Percentiles rank a stretch among this genome's conserved stretches.
These are phyloP conservation scores for Fissipunctia ypsillon DNA, from an alignment of 2,888 invertebrate species.

Conservation along the genomic window DNA sequence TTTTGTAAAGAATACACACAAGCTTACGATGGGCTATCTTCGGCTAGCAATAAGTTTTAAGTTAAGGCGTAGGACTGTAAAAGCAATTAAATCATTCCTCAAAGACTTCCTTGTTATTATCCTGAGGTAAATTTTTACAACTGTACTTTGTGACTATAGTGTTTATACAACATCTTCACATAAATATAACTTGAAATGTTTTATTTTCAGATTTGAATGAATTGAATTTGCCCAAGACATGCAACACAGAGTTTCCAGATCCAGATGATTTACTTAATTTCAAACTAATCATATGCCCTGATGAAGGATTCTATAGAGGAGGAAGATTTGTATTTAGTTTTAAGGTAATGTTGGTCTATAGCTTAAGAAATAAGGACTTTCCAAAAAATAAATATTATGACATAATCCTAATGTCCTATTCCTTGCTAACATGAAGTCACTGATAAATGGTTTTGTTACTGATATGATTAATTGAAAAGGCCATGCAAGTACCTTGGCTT, in stretches of 20 bases:
- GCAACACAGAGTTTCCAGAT: slow-evolving; percentile 98
- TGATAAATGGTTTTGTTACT: neutral
- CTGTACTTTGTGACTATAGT: slow-evolving; percentile 2
- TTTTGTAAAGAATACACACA: neutral
- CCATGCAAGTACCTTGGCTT: neutral
- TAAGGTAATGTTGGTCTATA: slow-evolving; percentile 88
- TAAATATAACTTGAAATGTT: slow-evolving; percentile 42
- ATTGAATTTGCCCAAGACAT: slow-evolving; percentile 98
- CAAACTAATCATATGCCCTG: slow-evolving; percentile 98
- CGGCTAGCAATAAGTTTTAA: neutral
- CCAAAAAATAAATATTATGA: neutral
- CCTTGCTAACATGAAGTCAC: neutral
- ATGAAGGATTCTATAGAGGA: slow-evolving; percentile 99
- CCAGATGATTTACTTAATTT: slow-evolving; percentile 98
- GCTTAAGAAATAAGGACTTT: slow-evolving; percentile 4
- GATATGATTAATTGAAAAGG: neutral
- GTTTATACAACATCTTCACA: slow-evolving; percentile 9
- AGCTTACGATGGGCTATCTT: neutral
- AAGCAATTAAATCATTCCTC: neutral
- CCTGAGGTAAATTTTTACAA: slow-evolving; percentile 5
- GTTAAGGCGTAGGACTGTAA: neutral
- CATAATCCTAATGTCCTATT: neutral
- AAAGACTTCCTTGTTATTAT: slow-evolving; percentile 11
- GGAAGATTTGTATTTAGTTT: slow-evolving; percentile 99
- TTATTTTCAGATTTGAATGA: slow-evolving; percentile 97